Base-by-base conservation (phyloP, 2,888 invertebrate species). In the Lithophane ornitopus region DNA sequence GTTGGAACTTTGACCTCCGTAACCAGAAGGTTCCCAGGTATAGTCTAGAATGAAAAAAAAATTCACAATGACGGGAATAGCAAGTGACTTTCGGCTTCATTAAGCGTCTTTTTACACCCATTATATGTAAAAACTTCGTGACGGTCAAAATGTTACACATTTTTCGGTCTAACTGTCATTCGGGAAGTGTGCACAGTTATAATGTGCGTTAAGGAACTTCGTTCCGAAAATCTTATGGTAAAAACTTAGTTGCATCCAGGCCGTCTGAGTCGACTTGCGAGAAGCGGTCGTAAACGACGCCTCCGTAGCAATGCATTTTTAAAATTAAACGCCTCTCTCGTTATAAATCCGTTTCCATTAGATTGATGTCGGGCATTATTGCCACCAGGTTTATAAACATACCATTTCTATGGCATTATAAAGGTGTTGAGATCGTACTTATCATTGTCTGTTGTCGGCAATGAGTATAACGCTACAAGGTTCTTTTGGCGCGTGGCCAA, bases 301-400 rank as follows among this genome's bases (percentile, higher is more conserved):
- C 84, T 88, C 74, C 66, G 70, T 56, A 75, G 77, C 81, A 76
- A 87, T 87, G 87, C 87, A 88, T 88, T 88, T 88, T 88, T 86
- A 80, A 86, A 86, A 86, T 88, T 87, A 88, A 86, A 80, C 86
- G 76, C 73, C 74, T 66, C 66, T 77, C 81, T 80, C 80, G 82
- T 86, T 80, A 82, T 86, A 87, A 86, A 86, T 86, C 87, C 76
- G 82, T 80, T 84, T 74, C 70, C 70, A 84, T 84, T 83, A 86
- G 88, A 87, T 86, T 82, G 88, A 88, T 88, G 86, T 59, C 75
- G 58, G 71, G 59, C 81, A 84, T 86, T 86, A 86, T 86, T 87
- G 52, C 72, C 67, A 67, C 61, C n/a, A 22, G 26, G 26, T 26
- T 76, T 71, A 70, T 69, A 77, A 56, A 85, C 44, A 76, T 69